Conservation (phyloP, 2,888 invertebrate genomes). For the Eilema sororculum region DNA sequence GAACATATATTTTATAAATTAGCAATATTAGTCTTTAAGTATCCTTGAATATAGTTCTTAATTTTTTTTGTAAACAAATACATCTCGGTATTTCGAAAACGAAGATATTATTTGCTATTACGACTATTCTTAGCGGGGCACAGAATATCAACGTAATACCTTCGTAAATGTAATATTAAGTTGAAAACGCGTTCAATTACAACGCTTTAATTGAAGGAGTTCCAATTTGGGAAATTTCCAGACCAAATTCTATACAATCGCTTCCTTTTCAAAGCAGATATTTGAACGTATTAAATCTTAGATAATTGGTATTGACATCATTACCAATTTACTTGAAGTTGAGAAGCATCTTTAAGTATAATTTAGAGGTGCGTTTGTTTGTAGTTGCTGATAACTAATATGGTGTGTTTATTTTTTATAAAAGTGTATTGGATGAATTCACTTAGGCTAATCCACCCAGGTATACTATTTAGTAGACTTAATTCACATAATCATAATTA, state of each 20-base stretch:
- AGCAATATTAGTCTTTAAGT: not conserved
- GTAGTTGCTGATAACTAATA: too few relatives aligned
- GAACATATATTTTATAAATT: not conserved
- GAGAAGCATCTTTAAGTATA: not conserved
- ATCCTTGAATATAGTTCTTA: not conserved
- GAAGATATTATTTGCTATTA: not conserved
- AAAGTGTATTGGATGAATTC: too few relatives aligned
- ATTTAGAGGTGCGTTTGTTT: too few relatives aligned
- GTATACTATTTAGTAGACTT: too few relatives aligned
- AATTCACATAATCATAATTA: too few relatives aligned
- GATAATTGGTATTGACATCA: slow-evolving; percentile 21
- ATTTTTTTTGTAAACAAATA: not conserved
- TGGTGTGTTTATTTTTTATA: too few relatives aligned
- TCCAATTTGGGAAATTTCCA: slow-evolving; percentile 1
- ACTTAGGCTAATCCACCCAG: too few relatives aligned
- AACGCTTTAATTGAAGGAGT: not conserved
- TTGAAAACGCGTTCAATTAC: not conserved
- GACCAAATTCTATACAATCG: not conserved
- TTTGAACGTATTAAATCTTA: slow-evolving; percentile 6
- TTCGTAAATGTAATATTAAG: not conserved
- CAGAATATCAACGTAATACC: not conserved
- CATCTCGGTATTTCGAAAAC: not conserved
- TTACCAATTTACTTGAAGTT: not conserved
- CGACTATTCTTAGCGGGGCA: not conserved
- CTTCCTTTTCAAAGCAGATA: not conserved